Base-by-base conservation (phyloP, 2,113 vertebrate species). In the Gopherus flavomarginatus region DNA sequence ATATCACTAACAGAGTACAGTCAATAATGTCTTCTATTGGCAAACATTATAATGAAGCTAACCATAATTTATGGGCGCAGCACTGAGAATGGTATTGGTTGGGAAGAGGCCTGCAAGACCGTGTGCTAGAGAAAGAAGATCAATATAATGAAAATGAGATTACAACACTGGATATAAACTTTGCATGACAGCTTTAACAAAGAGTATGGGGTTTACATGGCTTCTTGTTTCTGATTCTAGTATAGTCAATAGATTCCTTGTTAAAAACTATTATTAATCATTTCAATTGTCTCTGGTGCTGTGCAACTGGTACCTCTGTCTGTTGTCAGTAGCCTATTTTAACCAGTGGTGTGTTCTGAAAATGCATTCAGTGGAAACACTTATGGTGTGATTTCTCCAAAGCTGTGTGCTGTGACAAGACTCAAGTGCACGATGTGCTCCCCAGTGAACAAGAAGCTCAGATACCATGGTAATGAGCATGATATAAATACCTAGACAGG, bases 1-100 rank as follows among this genome's bases (percentile, higher is more conserved):
- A 50, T 91, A 88, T 53, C 53, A 93, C 27, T 91, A 94, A 81
- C 38, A 91, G 29, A 92, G 52, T 72, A 87, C 42, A 94, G 31
- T 38, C 65, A 72, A 44, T 87, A 79, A 95, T 26, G 16, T 88
- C 31, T 75, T 3, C 65, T 57, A 65, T 86, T 91, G 93, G 12
- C 81, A 88, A 53, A 96, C 57, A 50, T 53, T 88, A 56, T 75
- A 91, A 42, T 3, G 4, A 54, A 53, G 56, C 38, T 50, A 42
- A 62, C 24, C 50, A n/a, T 72, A 72, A 38, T 16, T 94, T 94
- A 82, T 86, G 93, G 87, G 12, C 93, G 50, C 86, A 93, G 35
- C 84, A 85, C 82, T 65, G 72, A 81, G 56, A 50, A 86, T 57
- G 44, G 6, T 52, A 72, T 38, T 90, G 54, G 21, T 92, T 91